A percentile compares a stretch with the other conserved stretches of the same genome.
Evolutionary conservation across 2,797 vertebrate species (phyloP).

Genomic region (Hephaestus fuliginosus): DNA sequence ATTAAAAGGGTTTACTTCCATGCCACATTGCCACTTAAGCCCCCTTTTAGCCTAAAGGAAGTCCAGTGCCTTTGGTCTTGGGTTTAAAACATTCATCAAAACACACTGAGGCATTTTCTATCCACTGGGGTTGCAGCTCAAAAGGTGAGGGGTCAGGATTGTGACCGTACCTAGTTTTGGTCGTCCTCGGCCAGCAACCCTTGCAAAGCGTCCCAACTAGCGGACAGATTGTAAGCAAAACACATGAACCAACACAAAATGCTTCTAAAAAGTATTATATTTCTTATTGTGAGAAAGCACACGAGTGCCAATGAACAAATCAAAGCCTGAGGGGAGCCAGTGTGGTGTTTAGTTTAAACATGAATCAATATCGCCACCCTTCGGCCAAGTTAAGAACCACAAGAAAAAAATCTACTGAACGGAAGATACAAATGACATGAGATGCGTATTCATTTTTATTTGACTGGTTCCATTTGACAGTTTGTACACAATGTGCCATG

Average conservation of each 20-base stretch:
- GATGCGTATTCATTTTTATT: constrained; percentile 54
- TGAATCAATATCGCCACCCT: constrained; percentile 40
- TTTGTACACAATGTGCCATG: not conserved
- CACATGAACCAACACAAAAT: no score
- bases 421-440: not conserved
- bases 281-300: no score
- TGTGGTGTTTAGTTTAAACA: not conserved
- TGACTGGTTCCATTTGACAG: not conserved
- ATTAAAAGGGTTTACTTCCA: constrained; percentile 22
- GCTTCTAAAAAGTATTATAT: no score
- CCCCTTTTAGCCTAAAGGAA: constrained; percentile 14
- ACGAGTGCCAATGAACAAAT: constrained; percentile 12
- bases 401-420: not conserved
- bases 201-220: no score
- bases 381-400: constrained; percentile 56
- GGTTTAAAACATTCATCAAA: constrained; percentile 26
- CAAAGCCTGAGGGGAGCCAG: not conserved
- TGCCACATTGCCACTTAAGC: constrained; percentile 1
- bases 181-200: no score
- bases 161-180: not conserved
- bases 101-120: constrained; percentile 38
- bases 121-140: constrained; percentile 23
- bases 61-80: constrained; percentile 24
- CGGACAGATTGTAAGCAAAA: no score
- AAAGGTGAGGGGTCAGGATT: constrained; percentile 35